Conservation (phyloP, 2,888 invertebrate species). For the Cyclophora albipunctata region DNA sequence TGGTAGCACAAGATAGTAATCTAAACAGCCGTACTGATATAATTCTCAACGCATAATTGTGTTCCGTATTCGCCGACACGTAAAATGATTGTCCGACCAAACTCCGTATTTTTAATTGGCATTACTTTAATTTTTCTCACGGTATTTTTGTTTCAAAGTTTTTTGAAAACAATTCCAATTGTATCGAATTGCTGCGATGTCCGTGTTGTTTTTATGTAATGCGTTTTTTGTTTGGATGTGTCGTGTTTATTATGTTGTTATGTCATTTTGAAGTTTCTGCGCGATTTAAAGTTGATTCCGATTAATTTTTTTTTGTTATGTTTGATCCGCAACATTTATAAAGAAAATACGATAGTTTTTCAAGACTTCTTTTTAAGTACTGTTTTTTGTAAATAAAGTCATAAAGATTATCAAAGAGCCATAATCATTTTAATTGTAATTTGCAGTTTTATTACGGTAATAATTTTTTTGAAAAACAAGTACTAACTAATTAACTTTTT, state of each 20-base stretch:
- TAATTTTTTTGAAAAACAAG: too few species aligned
- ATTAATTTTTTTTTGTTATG: too few species aligned
- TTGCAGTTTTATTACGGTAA: too few species aligned
- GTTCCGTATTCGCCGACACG: slow-evolving; percentile 30
- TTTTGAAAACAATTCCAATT: slow-evolving; percentile 9
- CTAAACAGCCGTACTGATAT: slow-evolving; percentile 21
- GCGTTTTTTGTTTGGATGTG: neutral
- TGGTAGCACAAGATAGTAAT: slow-evolving; percentile 9
- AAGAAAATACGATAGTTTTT: too few species aligned
- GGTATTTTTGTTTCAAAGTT: slow-evolving; percentile 12
- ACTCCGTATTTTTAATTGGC: slow-evolving; percentile 13
- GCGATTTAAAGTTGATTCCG: too few species aligned
- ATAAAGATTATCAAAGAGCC: too few species aligned
- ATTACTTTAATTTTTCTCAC: slow-evolving; percentile 15
- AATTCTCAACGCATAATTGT: slow-evolving; percentile 23
- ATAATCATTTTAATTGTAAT: too few species aligned
- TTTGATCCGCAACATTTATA: too few species aligned
- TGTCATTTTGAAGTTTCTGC: slow-evolving; percentile 20
- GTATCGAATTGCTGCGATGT: slow-evolving; percentile 9
- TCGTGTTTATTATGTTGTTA: slow-evolving; percentile 23
- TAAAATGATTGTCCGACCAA: slow-evolving; percentile 9
- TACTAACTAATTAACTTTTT: too few species aligned
- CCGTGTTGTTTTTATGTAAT: slow-evolving; percentile 8
- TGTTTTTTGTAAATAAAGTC: too few species aligned
- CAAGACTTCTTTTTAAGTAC: too few species aligned